Evolutionary conservation across 2,113 vertebrate species (phyloP), one percentile per base, ranked within the genome.

Genomic region (Danio rerio): DNA sequence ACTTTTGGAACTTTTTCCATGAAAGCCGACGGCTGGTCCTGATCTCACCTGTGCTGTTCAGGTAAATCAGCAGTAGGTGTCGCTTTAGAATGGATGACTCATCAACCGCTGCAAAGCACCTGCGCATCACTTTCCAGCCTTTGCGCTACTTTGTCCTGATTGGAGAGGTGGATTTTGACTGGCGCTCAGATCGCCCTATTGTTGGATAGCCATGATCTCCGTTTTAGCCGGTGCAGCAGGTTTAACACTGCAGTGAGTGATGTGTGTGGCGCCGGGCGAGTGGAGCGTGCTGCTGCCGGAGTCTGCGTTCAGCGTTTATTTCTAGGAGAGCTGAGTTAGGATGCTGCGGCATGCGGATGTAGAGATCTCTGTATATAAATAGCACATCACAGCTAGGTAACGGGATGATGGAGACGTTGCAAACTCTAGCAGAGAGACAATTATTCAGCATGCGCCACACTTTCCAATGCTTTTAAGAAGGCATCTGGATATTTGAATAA

Each of bases 271-370:
- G 50, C 75, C 13, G 45, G 75, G 7, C 43, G 75, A 63, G 12
- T 9, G 42, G 31, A 31, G 31, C 31, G 31, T 31, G 31, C 31
- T 31, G 31, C 31, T 31, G 31, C 31, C 21, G 40, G 40, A 75
- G 40, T 58, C 40, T 45, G 55, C 42, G 42, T 40, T 9, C 20
- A 5, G 12, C 18, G 21, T 21, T 58, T 6, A 16, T 40, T 47
- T 62, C 18, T 16, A 40, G n/a, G 50, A 47, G 74, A 20, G 59
- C 43, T 40, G 74, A 49, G 42, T 47, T 12, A 75, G 42, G 75
- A 78, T 78, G 75, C 59, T 78, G 59, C 45, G 20, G 58, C 45
- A 63, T 40, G 75, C 43, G 75, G 59, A 78, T 52, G 31, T 31
- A 31, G 31, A 63, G 43, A 52, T 10, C 74, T 40, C 12, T 50